These are phyloP conservation scores for Corythoichthys haematopterus DNA, from an alignment of 2,113 vertebrate genomes.

Conservation along the genomic window DNA sequence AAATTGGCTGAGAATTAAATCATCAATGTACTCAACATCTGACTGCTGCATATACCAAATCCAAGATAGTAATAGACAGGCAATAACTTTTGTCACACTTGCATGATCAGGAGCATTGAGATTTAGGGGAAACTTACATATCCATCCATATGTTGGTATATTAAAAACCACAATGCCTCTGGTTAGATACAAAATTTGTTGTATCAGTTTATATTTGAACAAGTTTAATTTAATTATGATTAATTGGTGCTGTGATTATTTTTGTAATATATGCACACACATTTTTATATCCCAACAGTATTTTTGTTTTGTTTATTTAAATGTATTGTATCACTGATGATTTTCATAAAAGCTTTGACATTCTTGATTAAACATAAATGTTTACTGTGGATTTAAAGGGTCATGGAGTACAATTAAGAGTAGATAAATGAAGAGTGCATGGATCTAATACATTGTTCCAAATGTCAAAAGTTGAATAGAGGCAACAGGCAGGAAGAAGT, in stretches of 20 bases:
- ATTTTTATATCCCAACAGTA: constrained; percentile 9
- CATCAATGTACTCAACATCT: constrained; percentile 12
- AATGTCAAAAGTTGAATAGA: too few relatives aligned
- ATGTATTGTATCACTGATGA: constrained; percentile 37
- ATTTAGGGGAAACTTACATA: constrained; percentile 13
- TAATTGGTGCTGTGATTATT: constrained; percentile 72
- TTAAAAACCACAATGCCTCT: constrained; percentile 54
- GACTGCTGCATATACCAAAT: constrained; percentile 16
- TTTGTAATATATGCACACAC: constrained; percentile 63
- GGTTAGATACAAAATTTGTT: constrained; percentile 39
- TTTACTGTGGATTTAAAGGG: neutral
- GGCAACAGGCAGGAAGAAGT: too few relatives aligned
- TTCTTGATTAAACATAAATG: neutral
- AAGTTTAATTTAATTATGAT: constrained; percentile 63
- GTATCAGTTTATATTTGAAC: constrained; percentile 27
- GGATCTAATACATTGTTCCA: too few relatives aligned
- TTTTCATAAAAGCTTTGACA: constrained; percentile 18
- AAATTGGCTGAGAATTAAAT: constrained; percentile 19
- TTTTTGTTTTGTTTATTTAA: constrained; percentile 17
- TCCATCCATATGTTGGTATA: constrained; percentile 27
- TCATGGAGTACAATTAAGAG: too few relatives aligned
- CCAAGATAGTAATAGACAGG: constrained; percentile 8
- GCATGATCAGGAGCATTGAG: constrained; percentile 11
- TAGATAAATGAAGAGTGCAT: too few relatives aligned
- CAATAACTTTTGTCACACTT: constrained; percentile 31